Percentiles rank a stretch among this genome's conserved stretches.
Conservation (phyloP, 2,797 vertebrate species). For the Coregonus suidteri region DNA sequence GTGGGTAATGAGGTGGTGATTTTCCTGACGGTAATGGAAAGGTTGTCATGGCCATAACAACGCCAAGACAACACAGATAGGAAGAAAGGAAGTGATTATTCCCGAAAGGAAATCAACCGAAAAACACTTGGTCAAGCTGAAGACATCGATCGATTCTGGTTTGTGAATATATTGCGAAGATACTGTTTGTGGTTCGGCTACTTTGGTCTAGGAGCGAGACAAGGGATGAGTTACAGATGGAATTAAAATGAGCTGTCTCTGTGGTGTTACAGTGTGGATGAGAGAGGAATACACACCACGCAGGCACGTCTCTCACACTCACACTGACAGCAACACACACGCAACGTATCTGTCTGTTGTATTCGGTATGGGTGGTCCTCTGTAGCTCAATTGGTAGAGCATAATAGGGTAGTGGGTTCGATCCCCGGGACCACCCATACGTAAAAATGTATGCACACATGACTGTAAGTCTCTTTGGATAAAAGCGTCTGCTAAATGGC, state of each 20-base stretch:
- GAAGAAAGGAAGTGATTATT: neutral
- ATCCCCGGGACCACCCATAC: too few species aligned
- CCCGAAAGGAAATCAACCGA: neutral
- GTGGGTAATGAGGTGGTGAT: conserved; percentile 62
- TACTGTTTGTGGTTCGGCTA: neutral
- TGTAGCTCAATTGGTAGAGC: too few species aligned
- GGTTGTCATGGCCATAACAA: conserved; percentile 52
- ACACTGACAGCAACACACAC: neutral
- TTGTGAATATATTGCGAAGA: neutral
- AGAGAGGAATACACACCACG: too few species aligned
- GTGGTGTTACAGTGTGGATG: neutral
- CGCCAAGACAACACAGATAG: conserved; percentile 47
- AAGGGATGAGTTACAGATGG: neutral
- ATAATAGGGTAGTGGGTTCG: too few species aligned
- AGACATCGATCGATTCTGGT: neutral
- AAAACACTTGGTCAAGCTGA: neutral
- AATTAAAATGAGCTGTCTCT: neutral
- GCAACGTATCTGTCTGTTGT: too few species aligned
- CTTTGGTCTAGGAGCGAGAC: neutral
- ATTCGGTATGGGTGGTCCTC: too few species aligned
- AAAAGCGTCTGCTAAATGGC: too few species aligned
- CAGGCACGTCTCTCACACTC: too few species aligned
- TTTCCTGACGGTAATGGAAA: conserved; percentile 59
- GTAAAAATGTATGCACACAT: too few species aligned
- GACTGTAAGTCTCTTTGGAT: too few species aligned